phyloP scores from a whole-genome alignment of 2,888 invertebrate species.

The Stenodera caucasica region DNA sequence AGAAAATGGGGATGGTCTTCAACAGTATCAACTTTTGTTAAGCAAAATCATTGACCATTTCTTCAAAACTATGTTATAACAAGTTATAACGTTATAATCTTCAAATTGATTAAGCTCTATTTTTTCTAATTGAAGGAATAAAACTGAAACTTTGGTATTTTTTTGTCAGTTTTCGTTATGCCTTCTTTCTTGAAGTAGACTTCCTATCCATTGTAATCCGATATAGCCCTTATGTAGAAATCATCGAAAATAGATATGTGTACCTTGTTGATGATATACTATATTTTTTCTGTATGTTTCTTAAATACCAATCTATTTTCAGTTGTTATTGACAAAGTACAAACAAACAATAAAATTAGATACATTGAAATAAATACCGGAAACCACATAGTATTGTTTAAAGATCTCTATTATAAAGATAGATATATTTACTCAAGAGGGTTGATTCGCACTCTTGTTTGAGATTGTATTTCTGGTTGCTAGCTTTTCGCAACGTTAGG shows the following conservation, averaged over 20 bases:
- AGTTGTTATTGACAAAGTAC: constrained; percentile 5
- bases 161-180: too few relatives aligned
- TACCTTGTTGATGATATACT: too few relatives aligned
- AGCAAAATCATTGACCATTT: too few relatives aligned
- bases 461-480: constrained; percentile 5
- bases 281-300: neutral
- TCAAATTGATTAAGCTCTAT: too few relatives aligned
- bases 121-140: too few relatives aligned
- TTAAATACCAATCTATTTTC: neutral
- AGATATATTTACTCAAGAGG: neutral
- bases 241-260: constrained; percentile 4
- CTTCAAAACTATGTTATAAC: too few relatives aligned
- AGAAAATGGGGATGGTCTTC: too few relatives aligned
- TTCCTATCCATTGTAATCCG: neutral
- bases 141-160: too few relatives aligned
- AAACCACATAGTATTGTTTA: neutral
- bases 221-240: neutral
- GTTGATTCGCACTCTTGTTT: neutral
- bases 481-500: neutral
- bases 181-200: neutral
- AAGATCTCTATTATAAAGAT: neutral
- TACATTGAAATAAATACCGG: constrained; percentile 7
- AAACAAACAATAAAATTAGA: constrained; percentile 8
- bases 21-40: too few relatives aligned
- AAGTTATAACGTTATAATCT: too few relatives aligned